These are phyloP conservation scores for Trilocha varians DNA, from an alignment of 2,888 invertebrate genomes.

Conservation along the genomic window DNA sequence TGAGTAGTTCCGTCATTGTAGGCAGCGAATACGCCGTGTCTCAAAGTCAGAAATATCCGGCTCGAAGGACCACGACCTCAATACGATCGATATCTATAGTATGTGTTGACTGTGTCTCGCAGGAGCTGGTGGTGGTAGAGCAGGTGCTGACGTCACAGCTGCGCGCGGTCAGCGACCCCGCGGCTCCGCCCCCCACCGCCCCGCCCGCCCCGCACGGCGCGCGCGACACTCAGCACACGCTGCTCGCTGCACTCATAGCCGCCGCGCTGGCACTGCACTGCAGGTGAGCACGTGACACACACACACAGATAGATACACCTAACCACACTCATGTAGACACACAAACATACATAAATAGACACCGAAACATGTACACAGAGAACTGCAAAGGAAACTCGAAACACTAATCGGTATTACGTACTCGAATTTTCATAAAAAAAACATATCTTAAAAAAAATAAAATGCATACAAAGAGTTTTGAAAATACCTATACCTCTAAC, in stretches of 20 bases:
- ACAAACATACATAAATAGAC: background rate
- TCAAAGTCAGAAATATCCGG: no score
- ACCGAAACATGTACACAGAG: background rate
- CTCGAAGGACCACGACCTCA: no score
- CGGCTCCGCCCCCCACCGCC: conserved; percentile 12
- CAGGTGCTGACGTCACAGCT: conserved; percentile 43
- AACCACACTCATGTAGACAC: background rate
- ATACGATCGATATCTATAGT: no score
- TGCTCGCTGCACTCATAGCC: conserved; percentile 44
- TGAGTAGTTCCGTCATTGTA: no score
- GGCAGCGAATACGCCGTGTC: no score
- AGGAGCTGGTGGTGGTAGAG: conserved; percentile 61
- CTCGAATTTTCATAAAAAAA: no score
- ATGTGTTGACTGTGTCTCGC: background rate
- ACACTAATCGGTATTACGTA: no score
- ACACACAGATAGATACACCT: background rate
- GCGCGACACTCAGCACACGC: conserved; percentile 27
- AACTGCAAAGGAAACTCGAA: no score
- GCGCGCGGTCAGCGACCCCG: conserved; percentile 14
- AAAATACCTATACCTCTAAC: no score
- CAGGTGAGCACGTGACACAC: conserved; percentile 28
- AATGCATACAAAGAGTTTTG: no score
- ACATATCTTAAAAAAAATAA: no score
- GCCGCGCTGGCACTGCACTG: conserved; percentile 47
- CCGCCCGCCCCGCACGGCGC: conserved; percentile 9